A percentile compares a stretch with the other conserved stretches of the same genome.
phyloP scores from a whole-genome alignment of 2,797 vertebrate species.

The Melanotaenia nigrans region DNA sequence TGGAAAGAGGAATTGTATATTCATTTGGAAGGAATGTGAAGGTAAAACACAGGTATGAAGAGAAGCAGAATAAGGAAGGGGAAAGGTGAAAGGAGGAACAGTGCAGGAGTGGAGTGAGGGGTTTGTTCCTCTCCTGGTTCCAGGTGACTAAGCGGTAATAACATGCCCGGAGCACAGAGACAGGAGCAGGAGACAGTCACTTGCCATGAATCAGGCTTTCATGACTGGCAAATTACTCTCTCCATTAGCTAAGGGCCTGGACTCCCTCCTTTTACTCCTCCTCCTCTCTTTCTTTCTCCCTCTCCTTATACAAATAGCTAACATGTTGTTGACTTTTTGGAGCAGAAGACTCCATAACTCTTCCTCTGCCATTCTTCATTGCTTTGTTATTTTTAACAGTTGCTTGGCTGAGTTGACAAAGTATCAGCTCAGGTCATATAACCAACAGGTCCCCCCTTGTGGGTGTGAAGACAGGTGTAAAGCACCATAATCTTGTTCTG shows the following conservation, averaged over 20 bases:
- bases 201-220: constrained; percentile 73
- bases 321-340: constrained; percentile 42
- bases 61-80: neutral
- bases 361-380: constrained; percentile 8
- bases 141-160: constrained; percentile 66
- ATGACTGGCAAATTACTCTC: constrained; percentile 70
- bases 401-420: constrained; percentile 30
- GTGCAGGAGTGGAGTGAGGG: constrained; percentile 24
- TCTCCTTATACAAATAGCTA: constrained; percentile 44
- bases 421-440: constrained; percentile 21
- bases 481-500: constrained; percentile 18
- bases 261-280: constrained; percentile 50
- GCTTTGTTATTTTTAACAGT: constrained; percentile 25
- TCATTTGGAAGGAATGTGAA: neutral
- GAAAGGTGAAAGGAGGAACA: constrained; percentile 8
- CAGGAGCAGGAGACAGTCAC: constrained; percentile 67
- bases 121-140: constrained; percentile 42
- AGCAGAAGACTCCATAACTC: constrained; percentile 37
- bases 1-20: neutral
- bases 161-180: constrained; percentile 49
- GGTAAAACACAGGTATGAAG: constrained; percentile 10
- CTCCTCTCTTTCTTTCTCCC: constrained; percentile 36
- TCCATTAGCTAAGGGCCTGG: constrained; percentile 63
- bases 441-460: constrained; percentile 4
- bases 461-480: constrained; percentile 16